These are phyloP conservation scores for Epinephelus moara DNA, from an alignment of 2,113 vertebrate species.

Conservation along the genomic window DNA sequence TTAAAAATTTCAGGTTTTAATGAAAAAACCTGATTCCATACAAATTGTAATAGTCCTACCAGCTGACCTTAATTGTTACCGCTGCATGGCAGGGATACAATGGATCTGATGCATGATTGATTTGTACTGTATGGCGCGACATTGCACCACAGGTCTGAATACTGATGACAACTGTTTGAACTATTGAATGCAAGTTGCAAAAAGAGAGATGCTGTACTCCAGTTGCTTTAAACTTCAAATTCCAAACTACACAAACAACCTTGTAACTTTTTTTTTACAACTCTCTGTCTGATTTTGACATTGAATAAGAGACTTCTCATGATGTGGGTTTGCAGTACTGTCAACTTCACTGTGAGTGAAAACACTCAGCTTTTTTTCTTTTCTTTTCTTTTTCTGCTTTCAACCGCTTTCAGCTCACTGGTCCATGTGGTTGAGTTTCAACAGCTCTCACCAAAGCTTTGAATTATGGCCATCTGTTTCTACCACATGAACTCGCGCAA, in stretches of 20 bases:
- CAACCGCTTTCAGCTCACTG: constrained; percentile 8
- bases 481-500: constrained; percentile 3
- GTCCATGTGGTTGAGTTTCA: constrained; percentile 19
- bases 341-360: constrained; percentile 9
- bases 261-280: background rate
- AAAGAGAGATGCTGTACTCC: background rate
- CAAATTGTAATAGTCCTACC: background rate
- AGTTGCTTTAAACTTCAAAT: background rate
- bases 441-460: constrained; percentile 29
- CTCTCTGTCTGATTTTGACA: constrained; percentile 22
- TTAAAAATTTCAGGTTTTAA: background rate
- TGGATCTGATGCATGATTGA: background rate
- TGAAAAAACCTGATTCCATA: background rate
- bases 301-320: constrained; percentile 8
- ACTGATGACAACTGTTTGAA: background rate
- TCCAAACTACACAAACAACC: background rate
- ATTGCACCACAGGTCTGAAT: background rate
- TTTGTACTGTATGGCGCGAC: background rate
- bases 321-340: constrained; percentile 7
- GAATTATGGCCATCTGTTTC: background rate
- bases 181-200: background rate
- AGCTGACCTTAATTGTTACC: background rate
- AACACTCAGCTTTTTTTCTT: background rate
- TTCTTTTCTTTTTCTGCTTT: background rate
- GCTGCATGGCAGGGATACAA: background rate